Base-by-base conservation (phyloP, 2,888 invertebrate genomes). In the Phortica magna region DNA sequence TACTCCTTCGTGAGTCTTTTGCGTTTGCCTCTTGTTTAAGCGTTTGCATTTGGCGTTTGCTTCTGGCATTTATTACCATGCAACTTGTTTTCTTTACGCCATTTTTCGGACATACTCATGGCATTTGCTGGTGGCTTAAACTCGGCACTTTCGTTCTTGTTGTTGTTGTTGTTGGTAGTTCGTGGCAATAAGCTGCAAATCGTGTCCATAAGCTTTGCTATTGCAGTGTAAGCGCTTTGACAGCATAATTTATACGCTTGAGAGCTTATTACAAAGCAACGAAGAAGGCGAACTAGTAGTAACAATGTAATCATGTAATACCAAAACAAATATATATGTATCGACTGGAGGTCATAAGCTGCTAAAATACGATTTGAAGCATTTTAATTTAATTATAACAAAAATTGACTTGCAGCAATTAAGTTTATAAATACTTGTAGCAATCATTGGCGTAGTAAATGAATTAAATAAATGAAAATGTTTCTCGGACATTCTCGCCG, bases 1-100 rank as follows among this genome's bases (percentile, higher is more conserved):
- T 31, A 31, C 3, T 31, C 1, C 31, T 31, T n/a, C n/a, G 31
- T 31, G 2, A 31, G 31, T 31, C 31, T 31, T 31, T 31, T 31
- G 31, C 31, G 31, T 31, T 31, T 31, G 31, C n/a, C n/a, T 31
- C 31, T 31, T 31, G 31, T 31, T 31, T 4, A 31, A 31, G 31
- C 31, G 31, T 31, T 31, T 31, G 31, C 48, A 7, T 10, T 6
- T 61, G 9, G 1, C 53, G 14, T n/a, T 71, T 71, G 70, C 53
- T 71, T 71, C 53, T 53, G 70, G 70, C 70, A 71, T 71, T 55
- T 71, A 71, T 71, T 71, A 42, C 39, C 22, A n/a, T 59, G 59
- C 9, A 41, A 67, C 67, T 67, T 67, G 67, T 67, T 67, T 31
- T 31, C 31, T 31, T 31, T 31, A 31, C 31, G 31, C 31, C 31